Evolutionary conservation across 1,140 invertebrate species (phyloP).

Genomic region (Trachymyrmex cornetzi): DNA sequence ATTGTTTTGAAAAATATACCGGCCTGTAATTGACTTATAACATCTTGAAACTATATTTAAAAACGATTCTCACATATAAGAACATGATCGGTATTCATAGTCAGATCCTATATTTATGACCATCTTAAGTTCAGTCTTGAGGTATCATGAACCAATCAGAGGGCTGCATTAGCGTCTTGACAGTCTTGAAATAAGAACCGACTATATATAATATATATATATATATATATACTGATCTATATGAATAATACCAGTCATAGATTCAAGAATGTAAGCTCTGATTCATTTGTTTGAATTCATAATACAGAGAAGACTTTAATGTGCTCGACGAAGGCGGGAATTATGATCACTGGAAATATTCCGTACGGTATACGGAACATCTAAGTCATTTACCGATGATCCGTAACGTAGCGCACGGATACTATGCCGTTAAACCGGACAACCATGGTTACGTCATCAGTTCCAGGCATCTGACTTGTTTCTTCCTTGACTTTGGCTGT

Average conservation of each 20-base stretch:
- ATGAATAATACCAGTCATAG: neutral
- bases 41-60: too few species aligned
- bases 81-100: too few species aligned
- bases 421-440: constrained; percentile 88
- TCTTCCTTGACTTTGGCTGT: constrained; percentile 87
- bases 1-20: too few species aligned
- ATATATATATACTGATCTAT: too few species aligned
- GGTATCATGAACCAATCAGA: too few species aligned
- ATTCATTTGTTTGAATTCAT: neutral
- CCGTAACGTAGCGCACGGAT: constrained; percentile 87
- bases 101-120: too few species aligned
- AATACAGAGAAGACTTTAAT: constrained; percentile 88
- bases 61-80: too few species aligned
- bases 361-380: constrained; percentile 89
- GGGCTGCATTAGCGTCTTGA: too few species aligned
- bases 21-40: too few species aligned
- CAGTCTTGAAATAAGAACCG: too few species aligned
- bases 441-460: constrained; percentile 86
- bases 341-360: constrained; percentile 91
- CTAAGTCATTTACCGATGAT: constrained; percentile 89
- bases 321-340: constrained; percentile 89
- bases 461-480: constrained; percentile 89
- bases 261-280: neutral
- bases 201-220: too few species aligned
- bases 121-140: too few species aligned